A percentile compares a stretch with the other conserved stretches of the same genome.
These are phyloP conservation scores for Pseudeuparius sepicola DNA, from an alignment of 2,888 invertebrate genomes.

Conservation along the genomic window DNA sequence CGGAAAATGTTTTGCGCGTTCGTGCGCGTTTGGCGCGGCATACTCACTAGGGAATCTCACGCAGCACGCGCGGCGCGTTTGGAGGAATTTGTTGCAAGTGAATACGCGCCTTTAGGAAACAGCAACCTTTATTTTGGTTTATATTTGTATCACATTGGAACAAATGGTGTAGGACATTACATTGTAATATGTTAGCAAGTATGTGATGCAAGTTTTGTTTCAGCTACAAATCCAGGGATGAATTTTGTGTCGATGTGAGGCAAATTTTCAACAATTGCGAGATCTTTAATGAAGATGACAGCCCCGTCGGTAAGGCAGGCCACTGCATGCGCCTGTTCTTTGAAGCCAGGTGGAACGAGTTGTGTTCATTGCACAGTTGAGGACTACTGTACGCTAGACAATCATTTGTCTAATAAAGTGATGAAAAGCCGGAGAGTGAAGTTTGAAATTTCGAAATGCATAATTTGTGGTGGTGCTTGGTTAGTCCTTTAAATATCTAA, in stretches of 20 bases:
- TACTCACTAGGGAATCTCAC: no score
- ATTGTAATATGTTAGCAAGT: no score
- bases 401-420: neutral
- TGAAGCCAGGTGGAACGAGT: conserved; percentile 77
- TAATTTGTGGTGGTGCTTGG: conserved; percentile 23
- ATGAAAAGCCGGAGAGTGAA: conserved; percentile 16
- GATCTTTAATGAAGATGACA: conserved; percentile 96
- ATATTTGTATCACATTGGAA: no score
- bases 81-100: no score
- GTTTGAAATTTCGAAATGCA: conserved; percentile 13
- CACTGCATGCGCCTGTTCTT: conserved; percentile 90
- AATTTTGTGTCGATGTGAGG: conserved; percentile 85
- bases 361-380: conserved; percentile 42
- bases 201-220: conserved; percentile 21
- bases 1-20: no score
- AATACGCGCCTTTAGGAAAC: no score
- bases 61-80: no score
- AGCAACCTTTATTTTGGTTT: no score
- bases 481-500: no score
- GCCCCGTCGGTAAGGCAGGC: conserved; percentile 93
- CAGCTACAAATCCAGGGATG: conserved; percentile 88
- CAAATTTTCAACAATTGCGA: conserved; percentile 97
- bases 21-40: no score
- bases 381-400: conserved; percentile 29
- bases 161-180: no score